A percentile compares a stretch with the other conserved stretches of the same genome.
phyloP scores from a whole-genome alignment of 2,888 invertebrate genomes.

The Lasioglossum malachurum region DNA sequence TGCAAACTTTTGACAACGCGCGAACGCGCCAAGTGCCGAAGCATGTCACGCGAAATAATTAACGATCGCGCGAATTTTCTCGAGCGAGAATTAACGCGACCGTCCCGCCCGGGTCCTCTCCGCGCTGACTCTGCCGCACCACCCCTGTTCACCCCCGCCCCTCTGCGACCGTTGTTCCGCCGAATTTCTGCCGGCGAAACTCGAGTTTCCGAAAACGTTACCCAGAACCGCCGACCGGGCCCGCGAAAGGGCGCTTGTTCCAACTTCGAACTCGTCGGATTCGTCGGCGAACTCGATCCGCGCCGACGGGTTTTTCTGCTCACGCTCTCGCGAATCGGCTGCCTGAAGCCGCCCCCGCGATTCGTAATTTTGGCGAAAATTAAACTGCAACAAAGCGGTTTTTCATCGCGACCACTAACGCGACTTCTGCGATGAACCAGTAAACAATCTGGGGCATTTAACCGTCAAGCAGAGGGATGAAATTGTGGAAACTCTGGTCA shows the following conservation, averaged over 20 bases:
- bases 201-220: conserved; percentile 42
- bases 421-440: neutral
- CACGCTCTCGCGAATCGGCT: neutral
- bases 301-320: neutral
- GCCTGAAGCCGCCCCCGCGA: neutral
- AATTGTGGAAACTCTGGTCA: neutral
- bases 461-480: neutral
- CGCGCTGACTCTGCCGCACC: neutral
- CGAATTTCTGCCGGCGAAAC: conserved; percentile 10
- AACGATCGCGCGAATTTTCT: conserved; percentile 79
- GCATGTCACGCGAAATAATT: conserved; percentile 82
- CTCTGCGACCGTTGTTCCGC: conserved; percentile 10
- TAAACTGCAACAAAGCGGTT: neutral
- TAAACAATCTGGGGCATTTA: neutral
- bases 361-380: neutral
- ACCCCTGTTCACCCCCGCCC: neutral
- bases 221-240: neutral
- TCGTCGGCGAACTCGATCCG: neutral
- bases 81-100: conserved; percentile 70
- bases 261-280: conserved; percentile 8
- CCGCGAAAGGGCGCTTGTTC: conserved; percentile 15
- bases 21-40: conserved; percentile 73
- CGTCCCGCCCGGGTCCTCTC: neutral
- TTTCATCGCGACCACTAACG: neutral
- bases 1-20: conserved; percentile 82